Percentiles rank a stretch among this genome's conserved stretches.
These are phyloP conservation scores for Zygothrica quintamaculata DNA, from an alignment of 2,888 invertebrate species.

Conservation along the genomic window DNA sequence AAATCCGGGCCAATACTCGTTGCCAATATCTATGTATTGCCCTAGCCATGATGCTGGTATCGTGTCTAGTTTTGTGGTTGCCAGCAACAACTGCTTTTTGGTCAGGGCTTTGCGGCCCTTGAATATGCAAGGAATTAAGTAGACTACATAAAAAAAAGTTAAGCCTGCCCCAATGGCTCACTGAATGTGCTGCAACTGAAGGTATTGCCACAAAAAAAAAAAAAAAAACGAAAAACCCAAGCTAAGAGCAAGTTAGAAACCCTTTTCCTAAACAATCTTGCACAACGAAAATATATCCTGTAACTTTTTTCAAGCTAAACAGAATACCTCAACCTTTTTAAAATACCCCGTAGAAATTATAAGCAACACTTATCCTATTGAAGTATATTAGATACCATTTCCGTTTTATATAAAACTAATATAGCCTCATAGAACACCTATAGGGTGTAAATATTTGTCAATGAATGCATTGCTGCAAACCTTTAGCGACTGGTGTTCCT, in stretches of 20 bases:
- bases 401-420: too few species aligned
- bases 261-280: neutral
- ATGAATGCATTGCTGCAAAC: constrained; percentile 46
- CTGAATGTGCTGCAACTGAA: constrained; percentile 15
- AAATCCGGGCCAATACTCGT: constrained; percentile 59
- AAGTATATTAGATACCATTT: too few species aligned
- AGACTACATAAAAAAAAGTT: constrained; percentile 41
- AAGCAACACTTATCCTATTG: too few species aligned
- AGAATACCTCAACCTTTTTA: too few species aligned
- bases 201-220: constrained; percentile 17
- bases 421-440: too few species aligned
- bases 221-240: constrained; percentile 14
- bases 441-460: constrained; percentile 43
- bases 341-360: too few species aligned
- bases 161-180: constrained; percentile 42
- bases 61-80: constrained; percentile 70
- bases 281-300: too few species aligned
- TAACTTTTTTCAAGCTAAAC: too few species aligned
- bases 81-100: constrained; percentile 71
- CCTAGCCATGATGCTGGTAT: constrained; percentile 63
- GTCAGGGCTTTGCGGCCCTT: constrained; percentile 43
- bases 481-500: constrained; percentile 34
- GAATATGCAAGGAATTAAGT: constrained; percentile 73
- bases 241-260: constrained; percentile 21
- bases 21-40: constrained; percentile 57